Base-by-base conservation (phyloP, 1,140 invertebrate species). In the Apolygus lucorum region DNA sequence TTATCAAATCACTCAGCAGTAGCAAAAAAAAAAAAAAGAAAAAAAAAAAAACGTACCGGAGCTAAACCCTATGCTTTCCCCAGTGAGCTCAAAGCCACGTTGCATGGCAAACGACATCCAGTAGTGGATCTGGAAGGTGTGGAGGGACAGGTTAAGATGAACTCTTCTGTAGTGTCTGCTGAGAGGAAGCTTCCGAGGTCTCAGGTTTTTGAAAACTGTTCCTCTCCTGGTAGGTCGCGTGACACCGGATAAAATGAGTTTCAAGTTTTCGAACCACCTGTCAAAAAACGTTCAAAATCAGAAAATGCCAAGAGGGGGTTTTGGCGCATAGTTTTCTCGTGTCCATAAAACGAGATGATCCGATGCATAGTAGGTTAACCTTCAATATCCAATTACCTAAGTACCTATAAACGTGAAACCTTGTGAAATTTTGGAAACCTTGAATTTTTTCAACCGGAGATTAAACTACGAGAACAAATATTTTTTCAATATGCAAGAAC, bases 51-150 rank as follows among this genome's bases (percentile, higher is more conserved):
- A 68, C 14, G 67, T 76, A 82, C 81, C 81, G 52, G 93, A 94
- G 73, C 90, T 90, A 64, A 90, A 91, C 0, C 89, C 88, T 4
- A 96, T 85, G 22, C 90, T 83, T 17, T 90, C 91, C 0, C 93
- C 93, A n/a, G 89, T 86, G 34, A 98, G 83, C 77, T 98, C 91
- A 69, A 96, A 91, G 0, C 97, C 97, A 72, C 93, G 86, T 76
- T 97, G 93, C 84, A 95, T 92, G 0, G 94, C 92, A 76, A 95
- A 97, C 0, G 96, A 99, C 87, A 97, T 96, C 96, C 96, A 99
- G 81, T 99, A 99, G 76, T 90, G 92, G 13, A 98, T 90, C 79
- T 95, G 91, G 74, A 98, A 92, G 71, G 90, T 88, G 76, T 96
- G 94, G 49, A 97, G 83, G 0, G 88, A 90, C 29, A 98, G 82